phyloP scores from a whole-genome alignment of 64 coral and sea anemone genomes.

The Hydrozoanthus tunicans region DNA sequence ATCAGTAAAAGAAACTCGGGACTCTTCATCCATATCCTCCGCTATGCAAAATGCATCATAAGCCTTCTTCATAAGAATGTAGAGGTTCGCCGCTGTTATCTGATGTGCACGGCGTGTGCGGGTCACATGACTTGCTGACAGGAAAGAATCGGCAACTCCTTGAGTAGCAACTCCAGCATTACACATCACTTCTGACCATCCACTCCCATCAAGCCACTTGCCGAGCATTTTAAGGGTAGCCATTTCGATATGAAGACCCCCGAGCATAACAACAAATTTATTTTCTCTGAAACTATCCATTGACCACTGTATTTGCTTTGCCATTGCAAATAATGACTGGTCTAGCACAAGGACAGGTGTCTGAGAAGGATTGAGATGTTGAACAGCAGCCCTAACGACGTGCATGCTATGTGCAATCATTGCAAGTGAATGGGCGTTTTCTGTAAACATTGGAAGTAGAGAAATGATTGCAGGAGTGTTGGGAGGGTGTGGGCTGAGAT shows the following conservation, averaged over 20 bases:
- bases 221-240: slow-evolving; percentile 5
- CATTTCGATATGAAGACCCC: slow-evolving; percentile 13
- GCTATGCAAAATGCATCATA: slow-evolving; percentile 10
- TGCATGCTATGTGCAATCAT: slow-evolving; percentile 27
- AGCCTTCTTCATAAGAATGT: slow-evolving; percentile 16
- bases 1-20: slow-evolving; percentile 14
- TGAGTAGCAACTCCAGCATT: slow-evolving; percentile 16
- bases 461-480: slow-evolving; percentile 14
- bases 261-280: slow-evolving; percentile 21
- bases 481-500: background rate
- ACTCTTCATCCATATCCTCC: slow-evolving; percentile 28
- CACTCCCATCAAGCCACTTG: slow-evolving; percentile 7
- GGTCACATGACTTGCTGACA: slow-evolving; percentile 19
- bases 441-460: slow-evolving; percentile 21
- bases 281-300: slow-evolving; percentile 23
- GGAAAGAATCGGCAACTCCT: slow-evolving; percentile 19
- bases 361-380: slow-evolving; percentile 28
- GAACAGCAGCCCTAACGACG: slow-evolving; percentile 18
- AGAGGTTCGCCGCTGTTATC: background rate
- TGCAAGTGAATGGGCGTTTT: slow-evolving; percentile 15
- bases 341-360: slow-evolving; percentile 17
- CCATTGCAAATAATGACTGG: slow-evolving; percentile 17
- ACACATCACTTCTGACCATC: slow-evolving; percentile 14
- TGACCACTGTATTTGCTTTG: slow-evolving; percentile 27
- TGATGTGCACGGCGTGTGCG: background rate